Base-by-base conservation (phyloP, 2,797 vertebrate genomes). In the Melanotaenia boesemani region DNA sequence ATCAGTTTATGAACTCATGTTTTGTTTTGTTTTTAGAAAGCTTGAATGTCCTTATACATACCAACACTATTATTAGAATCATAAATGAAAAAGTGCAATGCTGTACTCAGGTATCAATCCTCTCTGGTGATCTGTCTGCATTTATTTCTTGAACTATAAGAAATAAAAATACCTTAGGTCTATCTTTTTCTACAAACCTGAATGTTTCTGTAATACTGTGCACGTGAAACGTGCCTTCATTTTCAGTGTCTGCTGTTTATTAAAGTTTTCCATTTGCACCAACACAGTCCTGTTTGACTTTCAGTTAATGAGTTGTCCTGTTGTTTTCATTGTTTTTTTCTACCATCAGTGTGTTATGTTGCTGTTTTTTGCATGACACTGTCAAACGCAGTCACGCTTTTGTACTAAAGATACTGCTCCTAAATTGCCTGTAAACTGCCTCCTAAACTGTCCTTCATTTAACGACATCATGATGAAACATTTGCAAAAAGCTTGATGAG, bases 41-140 rank as follows among this genome's bases (percentile, higher is more conserved):
- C 16, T 61, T 65, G n/a, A 63, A 76, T 63, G 54, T 79, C n/a
- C 44, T 62, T 2, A 50, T 61, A 39, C 26, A 15, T 68, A 26
- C 39, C 41, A 80, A 86, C 64, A 65, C 63, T 64, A 56, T 73
- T 0, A 6, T 60, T 81, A 50, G 16, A 61, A 30, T 16, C 1
- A 5, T 63, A 20, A 37, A 82, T 55, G 22, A 71, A 74, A 73
- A 26, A 32, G 26, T 84, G 61, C 72, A 65, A 70, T 83, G 55
- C 30, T 0, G 30, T 18, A 36, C 82, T 85, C 84, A 88, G 88
- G 87, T 58, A 62, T 60, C 70, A 30, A 72, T 80, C 61, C 44
- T 68, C 24, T 68, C n/a, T 37, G 13, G 0, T 76, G 22, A 67
- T 76, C 22, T 57, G 77, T 65, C 58, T 13, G 6, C 68, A 24